Evolutionary conservation across 1,140 invertebrate species (phyloP).

Genomic region (Drosophila kurseongensis): DNA sequence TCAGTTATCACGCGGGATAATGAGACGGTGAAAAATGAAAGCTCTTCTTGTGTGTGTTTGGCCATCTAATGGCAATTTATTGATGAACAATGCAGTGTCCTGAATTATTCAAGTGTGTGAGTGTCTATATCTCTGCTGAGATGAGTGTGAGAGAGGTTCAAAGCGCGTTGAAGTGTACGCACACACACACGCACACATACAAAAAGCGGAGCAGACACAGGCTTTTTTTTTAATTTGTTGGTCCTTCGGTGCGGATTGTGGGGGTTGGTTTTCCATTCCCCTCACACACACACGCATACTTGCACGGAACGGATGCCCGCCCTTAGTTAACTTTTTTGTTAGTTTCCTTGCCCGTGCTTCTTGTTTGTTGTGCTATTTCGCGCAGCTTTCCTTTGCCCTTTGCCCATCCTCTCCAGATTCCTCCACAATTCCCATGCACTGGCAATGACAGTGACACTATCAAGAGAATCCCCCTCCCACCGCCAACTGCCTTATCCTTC

Average conservation of each 20-base stretch:
- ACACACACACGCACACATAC: slow-evolving; percentile 26
- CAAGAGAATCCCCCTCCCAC: slow-evolving; percentile 34
- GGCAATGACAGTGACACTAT: slow-evolving; percentile 80
- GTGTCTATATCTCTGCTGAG: slow-evolving; percentile 11
- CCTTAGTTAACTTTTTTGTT: slow-evolving; percentile 80
- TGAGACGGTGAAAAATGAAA: slow-evolving; percentile 54
- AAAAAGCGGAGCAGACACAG: slow-evolving; percentile 5
- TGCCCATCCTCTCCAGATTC: slow-evolving; percentile 19
- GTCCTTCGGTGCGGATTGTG: slow-evolving; percentile 34
- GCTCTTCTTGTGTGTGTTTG: slow-evolving; percentile 23
- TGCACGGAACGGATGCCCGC: slow-evolving; percentile 26
- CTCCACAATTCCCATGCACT: slow-evolving; percentile 52
- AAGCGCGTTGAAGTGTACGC: slow-evolving; percentile 66
- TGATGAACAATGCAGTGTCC: slow-evolving; percentile 57
- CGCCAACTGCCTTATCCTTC: slow-evolving; percentile 2
- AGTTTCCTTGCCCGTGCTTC: slow-evolving; percentile 60
- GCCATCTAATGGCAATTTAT: slow-evolving; percentile 37
- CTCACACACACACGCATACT: not conserved
- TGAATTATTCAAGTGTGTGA: slow-evolving; percentile 64
- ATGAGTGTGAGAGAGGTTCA: slow-evolving; percentile 30
- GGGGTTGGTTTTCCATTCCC: slow-evolving; percentile 56
- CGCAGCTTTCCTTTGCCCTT: slow-evolving; percentile 48
- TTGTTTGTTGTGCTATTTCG: slow-evolving; percentile 76
- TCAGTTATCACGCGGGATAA: slow-evolving; percentile 52
- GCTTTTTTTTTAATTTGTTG: slow-evolving; percentile 63